Evolutionary conservation across 2,113 vertebrate species (phyloP), one percentile per base, ranked within the genome.

Genomic region (Oryzias celebensis): DNA sequence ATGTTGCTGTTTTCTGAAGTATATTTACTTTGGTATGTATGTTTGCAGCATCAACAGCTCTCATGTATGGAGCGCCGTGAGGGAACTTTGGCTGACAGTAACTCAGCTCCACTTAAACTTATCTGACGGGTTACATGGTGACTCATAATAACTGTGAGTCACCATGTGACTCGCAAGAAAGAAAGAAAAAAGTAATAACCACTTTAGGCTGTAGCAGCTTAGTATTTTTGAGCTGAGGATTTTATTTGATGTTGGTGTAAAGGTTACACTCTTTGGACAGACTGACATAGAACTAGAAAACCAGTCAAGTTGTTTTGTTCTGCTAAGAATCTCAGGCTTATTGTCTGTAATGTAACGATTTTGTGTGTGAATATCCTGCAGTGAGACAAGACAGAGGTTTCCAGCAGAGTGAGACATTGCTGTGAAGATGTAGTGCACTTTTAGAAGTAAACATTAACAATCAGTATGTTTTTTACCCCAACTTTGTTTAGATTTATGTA

Each of bases 41-140:
- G 36, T 28, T 31, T 66, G 58, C 45, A 59, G 58, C 31, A 58
- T 42, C 6, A 66, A 51, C 60, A 81, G 50, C 61, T 62, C 60
- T 51, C 26, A 6, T 28, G 26, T 1, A 56, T 57, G 22, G 16
- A 53, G 58, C 43, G 14, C 49, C 44, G 46, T n/a, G 43, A 59
- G 54, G 77, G 52, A 26, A 62, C 31, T 73, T 44, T 16, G 46
- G 67, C 70, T 77, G 71, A 68, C 53, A 47, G 53, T 41, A 14
- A 49, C 68, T 70, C 65, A 41, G 3, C 48, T 69, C 45, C 49
- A 56, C 52, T 62, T 77, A 82, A 84, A 75, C 72, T 53, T 73
- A 43, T 56, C 63, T 87, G 82, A 86, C 71, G 82, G 73, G 76
- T 77, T 71, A 78, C 59, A 76, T 66, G 56, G 74, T 80, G 76